Evolutionary conservation across 1,140 invertebrate genomes (phyloP), one percentile per base, ranked within the genome.

Genomic region (Paraescarpia echinospica): DNA sequence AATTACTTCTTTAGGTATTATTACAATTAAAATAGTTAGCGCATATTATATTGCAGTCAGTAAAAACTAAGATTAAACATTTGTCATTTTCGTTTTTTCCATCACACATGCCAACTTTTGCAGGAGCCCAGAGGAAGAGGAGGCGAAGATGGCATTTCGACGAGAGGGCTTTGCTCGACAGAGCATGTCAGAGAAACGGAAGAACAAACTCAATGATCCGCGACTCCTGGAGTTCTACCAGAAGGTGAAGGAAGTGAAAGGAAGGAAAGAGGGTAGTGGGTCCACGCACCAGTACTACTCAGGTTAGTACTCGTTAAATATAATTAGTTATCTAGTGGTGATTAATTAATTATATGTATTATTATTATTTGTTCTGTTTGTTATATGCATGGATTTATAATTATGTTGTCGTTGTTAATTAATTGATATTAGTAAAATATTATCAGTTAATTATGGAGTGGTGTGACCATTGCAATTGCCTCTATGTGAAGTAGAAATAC

Each of bases 111-210:
- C 88, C 35, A 18, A 92, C 41, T 33, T 94, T 94, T 95, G n/a
- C 93, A 97, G 96, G 95, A 96, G 98, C 91, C 98, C 98, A 9
- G 94, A 98, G 92, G 97, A 98, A 94, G 98, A 98, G 35, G 97
- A 97, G 33, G 96, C 94, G 34, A 96, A 0, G 97, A 97, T 94
- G 97, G 97, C 93, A 91, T 98, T 98, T 95, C 97, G 97, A 34
- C 96, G 99, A 77, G 99, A 99, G 96, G 98, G 98, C 14, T 97
- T 99, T 93, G 99, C 99, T 0, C 96, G 99, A 35, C 98, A 99
- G 96, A 99, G 98, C 95, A 99, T 99, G 98, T 99, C 98, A 0
- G 99, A 99, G 96, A 99, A 99, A 95, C 96, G 99, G 90, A 98
- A 94, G 89, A 91, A 88, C 33, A 48, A 93, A 33, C 98, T 98